phyloP scores from a whole-genome alignment of 2,113 vertebrate genomes.

The Coregonus clupeaformis region DNA sequence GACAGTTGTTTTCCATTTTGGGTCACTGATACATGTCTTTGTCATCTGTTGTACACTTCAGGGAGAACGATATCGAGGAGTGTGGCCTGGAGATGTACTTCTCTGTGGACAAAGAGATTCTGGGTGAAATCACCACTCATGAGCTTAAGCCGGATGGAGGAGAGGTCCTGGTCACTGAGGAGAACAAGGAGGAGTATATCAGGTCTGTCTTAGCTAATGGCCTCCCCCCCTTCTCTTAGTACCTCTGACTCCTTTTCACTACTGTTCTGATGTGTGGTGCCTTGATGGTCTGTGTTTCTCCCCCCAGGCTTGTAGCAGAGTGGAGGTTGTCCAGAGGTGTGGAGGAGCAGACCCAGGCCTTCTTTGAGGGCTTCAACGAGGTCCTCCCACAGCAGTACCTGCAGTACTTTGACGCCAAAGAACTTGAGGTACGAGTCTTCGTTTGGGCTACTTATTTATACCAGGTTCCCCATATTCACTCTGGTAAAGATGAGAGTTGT shows the following conservation, averaged over 20 bases:
- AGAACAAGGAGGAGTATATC: slow-evolving; percentile 99
- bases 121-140: slow-evolving; percentile 95
- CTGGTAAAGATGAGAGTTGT: background rate
- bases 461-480: background rate
- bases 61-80: slow-evolving; percentile 71
- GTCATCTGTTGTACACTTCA: slow-evolving; percentile 16
- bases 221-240: background rate
- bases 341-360: slow-evolving; percentile 96
- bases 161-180: slow-evolving; percentile 93
- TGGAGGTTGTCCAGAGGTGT: slow-evolving; percentile 96
- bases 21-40: no score
- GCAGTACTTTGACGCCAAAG: slow-evolving; percentile 98
- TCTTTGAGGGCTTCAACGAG: slow-evolving; percentile 98
- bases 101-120: slow-evolving; percentile 96
- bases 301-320: slow-evolving; percentile 88
- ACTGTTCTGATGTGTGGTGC: slow-evolving; percentile 82
- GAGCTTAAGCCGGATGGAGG: slow-evolving; percentile 92
- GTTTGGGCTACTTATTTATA: background rate
- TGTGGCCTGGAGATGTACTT: slow-evolving; percentile 98
- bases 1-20: no score
- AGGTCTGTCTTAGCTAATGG: slow-evolving; percentile 71
- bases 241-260: background rate
- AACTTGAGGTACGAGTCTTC: slow-evolving; percentile 83
- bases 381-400: slow-evolving; percentile 97
- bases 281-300: slow-evolving; percentile 16